These are phyloP conservation scores for Clepsis dumicolana DNA, from an alignment of 2,888 invertebrate genomes.

Conservation along the genomic window DNA sequence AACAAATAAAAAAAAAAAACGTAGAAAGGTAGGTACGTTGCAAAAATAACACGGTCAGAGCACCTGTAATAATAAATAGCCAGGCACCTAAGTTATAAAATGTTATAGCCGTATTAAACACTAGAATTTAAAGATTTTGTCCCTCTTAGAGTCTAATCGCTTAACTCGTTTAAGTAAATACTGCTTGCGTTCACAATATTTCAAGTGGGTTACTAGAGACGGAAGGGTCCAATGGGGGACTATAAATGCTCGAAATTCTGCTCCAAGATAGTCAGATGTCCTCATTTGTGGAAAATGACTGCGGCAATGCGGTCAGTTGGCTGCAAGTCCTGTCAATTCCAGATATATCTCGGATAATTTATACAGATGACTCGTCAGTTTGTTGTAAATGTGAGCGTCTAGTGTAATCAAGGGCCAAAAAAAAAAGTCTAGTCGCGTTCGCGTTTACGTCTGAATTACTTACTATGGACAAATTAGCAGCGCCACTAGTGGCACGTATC, in stretches of 20 bases:
- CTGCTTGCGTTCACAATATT: slow-evolving; percentile 8
- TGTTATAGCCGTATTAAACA: neutral
- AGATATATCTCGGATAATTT: slow-evolving; percentile 36
- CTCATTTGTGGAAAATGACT: slow-evolving; percentile 36
- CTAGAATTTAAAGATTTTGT: neutral
- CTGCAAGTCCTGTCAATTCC: slow-evolving; percentile 37
- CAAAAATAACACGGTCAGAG: no score
- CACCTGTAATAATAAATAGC: no score
- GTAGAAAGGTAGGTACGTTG: no score
- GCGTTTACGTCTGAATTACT: no score
- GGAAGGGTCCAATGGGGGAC: slow-evolving; percentile 14
- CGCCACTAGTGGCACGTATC: no score
- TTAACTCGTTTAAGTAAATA: slow-evolving; percentile 7
- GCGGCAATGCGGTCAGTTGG: slow-evolving; percentile 36
- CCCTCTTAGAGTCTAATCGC: neutral
- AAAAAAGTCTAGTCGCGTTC: no score
- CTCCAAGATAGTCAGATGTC: slow-evolving; percentile 39
- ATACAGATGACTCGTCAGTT: slow-evolving; percentile 32
- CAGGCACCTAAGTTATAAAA: no score
- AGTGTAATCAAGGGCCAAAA: no score
- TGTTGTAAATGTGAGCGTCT: no score
- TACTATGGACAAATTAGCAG: no score
- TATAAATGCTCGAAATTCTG: slow-evolving; percentile 30
- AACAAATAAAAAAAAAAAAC: no score
- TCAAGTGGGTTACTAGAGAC: slow-evolving; percentile 21